Evolutionary conservation across 2,113 vertebrate species (phyloP).

Genomic region (Pachypanchax playfairii): DNA sequence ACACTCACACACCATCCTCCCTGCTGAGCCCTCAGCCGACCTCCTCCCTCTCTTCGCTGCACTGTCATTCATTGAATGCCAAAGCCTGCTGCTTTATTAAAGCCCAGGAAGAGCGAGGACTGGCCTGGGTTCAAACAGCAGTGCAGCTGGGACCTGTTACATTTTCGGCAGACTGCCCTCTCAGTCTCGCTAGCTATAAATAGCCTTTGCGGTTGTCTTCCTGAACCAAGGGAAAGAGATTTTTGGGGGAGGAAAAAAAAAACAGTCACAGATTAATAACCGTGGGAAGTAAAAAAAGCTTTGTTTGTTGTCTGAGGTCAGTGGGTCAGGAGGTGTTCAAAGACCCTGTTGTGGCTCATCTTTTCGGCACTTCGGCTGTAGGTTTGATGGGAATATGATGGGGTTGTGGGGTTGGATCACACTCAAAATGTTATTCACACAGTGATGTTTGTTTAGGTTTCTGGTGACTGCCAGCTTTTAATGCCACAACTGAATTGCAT

Average conservation of each 20-base stretch:
- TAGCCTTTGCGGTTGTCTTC: conserved; percentile 89
- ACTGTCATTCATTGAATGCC: conserved; percentile 97
- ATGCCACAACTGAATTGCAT: too few species aligned
- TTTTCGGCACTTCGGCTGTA: conserved; percentile 32
- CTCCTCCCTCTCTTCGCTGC: conserved; percentile 77
- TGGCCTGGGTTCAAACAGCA: conserved; percentile 97
- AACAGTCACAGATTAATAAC: conserved; percentile 89
- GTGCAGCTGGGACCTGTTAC: conserved; percentile 99
- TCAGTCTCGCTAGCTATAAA: conserved; percentile 86
- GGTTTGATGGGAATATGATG: conserved; percentile 39
- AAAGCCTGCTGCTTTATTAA: conserved; percentile 91
- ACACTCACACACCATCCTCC: conserved; percentile 38
- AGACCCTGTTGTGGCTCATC: conserved; percentile 51
- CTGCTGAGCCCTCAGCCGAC: conserved; percentile 44
- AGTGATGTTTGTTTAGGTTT: background rate
- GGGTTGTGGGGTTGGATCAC: conserved; percentile 10
- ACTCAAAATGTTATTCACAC: background rate
- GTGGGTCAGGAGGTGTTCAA: conserved; percentile 73
- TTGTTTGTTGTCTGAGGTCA: conserved; percentile 71
- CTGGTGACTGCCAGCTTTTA: too few species aligned
- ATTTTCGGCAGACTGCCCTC: conserved; percentile 98
- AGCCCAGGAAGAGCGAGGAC: conserved; percentile 80
- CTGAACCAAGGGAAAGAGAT: conserved; percentile 88
- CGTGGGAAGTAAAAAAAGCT: conserved; percentile 87
- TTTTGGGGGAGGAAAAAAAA: conserved; percentile 75